Percentiles rank a stretch among this genome's conserved stretches.
Evolutionary conservation across 2,888 invertebrate species (phyloP).

Genomic region (Calliphora vomitoria): DNA sequence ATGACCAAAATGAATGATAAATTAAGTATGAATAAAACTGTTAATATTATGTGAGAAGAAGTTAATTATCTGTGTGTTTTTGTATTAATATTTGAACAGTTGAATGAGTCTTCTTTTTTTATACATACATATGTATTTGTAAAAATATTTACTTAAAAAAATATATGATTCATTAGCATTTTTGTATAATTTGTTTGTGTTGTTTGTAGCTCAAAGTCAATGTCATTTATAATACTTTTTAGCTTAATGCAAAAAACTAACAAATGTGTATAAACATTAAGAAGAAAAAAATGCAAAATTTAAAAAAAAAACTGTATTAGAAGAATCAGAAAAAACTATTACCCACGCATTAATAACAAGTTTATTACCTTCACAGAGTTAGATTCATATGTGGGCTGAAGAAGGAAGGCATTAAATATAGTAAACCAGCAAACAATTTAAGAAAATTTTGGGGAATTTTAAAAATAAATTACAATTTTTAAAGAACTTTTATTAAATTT

Average conservation of each 20-base stretch:
- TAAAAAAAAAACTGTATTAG: neutral
- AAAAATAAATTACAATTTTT: too few species aligned
- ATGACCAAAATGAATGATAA: neutral
- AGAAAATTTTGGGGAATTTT: too few species aligned
- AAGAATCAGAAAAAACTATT: conserved; percentile 36
- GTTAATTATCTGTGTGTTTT: neutral
- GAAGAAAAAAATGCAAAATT: neutral
- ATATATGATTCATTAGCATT: conserved; percentile 47
- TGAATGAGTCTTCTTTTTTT: neutral
- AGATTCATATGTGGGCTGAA: conserved; percentile 43
- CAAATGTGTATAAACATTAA: neutral
- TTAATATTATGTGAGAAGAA: neutral
- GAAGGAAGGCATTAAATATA: conserved; percentile 12
- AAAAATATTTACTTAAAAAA: neutral
- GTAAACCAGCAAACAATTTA: conserved; percentile 46
- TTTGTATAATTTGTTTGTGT: conserved; percentile 11
- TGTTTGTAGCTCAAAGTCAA: conserved; percentile 64
- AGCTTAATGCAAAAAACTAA: conserved; percentile 12
- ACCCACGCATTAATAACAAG: conserved; percentile 50
- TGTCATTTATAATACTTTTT: conserved; percentile 59
- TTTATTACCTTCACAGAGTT: conserved; percentile 55
- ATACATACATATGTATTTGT: neutral
- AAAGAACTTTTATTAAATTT: too few species aligned
- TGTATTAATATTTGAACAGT: conserved; percentile 29
- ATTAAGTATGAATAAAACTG: neutral